Conservation (phyloP, 2,113 vertebrate species). For the Odontophorus gujanensis region DNA sequence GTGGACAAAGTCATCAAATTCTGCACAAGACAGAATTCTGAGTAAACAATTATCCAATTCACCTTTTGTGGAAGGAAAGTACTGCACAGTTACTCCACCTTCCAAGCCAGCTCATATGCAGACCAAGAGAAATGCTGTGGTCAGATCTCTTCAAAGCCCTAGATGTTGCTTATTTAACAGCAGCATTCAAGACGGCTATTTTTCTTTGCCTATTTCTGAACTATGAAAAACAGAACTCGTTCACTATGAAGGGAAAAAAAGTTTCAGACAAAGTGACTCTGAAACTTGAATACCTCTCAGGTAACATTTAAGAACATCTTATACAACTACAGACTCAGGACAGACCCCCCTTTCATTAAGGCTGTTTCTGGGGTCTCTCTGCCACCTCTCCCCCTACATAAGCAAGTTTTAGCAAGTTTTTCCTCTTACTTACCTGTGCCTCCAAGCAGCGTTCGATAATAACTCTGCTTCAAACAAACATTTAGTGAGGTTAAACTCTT, state of each 20-base stretch:
- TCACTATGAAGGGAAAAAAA: fast-evolving
- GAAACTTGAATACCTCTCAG: not conserved
- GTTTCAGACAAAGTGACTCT: not conserved
- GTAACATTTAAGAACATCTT: not conserved
- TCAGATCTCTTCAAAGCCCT: not conserved
- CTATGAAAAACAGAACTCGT: not conserved
- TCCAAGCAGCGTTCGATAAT: not conserved
- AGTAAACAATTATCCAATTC: not conserved
- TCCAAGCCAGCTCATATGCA: not conserved
- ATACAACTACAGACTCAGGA: not conserved
- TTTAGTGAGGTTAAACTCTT: not conserved
- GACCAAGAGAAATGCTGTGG: not conserved
- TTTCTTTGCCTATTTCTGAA: not conserved
- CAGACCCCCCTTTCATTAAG: not conserved
- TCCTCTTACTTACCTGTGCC: not conserved
- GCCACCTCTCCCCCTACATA: not conserved
- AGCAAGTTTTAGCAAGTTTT: not conserved
- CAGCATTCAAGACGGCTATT: not conserved
- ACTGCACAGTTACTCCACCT: not conserved
- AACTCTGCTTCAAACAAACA: not conserved
- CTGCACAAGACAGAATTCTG: not conserved
- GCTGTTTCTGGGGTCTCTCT: not conserved
- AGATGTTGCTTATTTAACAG: not conserved
- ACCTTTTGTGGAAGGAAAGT: not conserved
- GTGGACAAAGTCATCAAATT: not conserved